Base-by-base conservation (phyloP, 2,113 vertebrate genomes). In the Amphilophus citrinellus region DNA sequence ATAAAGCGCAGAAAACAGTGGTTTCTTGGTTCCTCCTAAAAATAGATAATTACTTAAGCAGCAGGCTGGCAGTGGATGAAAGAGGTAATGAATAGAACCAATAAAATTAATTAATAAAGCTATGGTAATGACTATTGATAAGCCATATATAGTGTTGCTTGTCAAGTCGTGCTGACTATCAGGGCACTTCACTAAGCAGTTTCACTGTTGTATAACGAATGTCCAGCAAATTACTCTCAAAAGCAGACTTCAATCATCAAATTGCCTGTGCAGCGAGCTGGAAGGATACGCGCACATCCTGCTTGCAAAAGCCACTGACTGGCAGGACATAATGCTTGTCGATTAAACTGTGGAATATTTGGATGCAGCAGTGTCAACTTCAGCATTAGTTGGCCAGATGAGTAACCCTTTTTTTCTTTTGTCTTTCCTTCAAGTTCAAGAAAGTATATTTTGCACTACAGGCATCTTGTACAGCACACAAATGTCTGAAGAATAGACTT, bases 41-140 rank as follows among this genome's bases (percentile, higher is more conserved):
- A 81, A 71, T 59, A 85, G 71, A 82, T 60, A 79, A 83, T 89
- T 82, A 84, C 53, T 82, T 62, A 30, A 88, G 78, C 82, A 87
- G 82, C 77, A 78, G 50, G 56, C 76, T 82, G 87, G 65, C 44
- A 76, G 78, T 18, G 20, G 50, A 47, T 88, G 68, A 62, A 86
- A 87, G 35, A 78, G 75, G 77, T 53, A 79, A 86, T 83, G 73
- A 83, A 82, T 14, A 86, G 78, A 66, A 76, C 61, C 77, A 86
- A 80, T 88, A 87, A 81, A 92, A 91, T 83, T 79, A 91, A 92
- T 92, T 84, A 92, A 91, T 79, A 84, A 80, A 68, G 89, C 76
- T 76, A 66, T 79, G 77, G 71, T 93, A 93, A 93, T 85, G 91
- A 87, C 85, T 90, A 90, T 92, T 88, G 92, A 94, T 93, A 91